Evolutionary conservation across 2,113 vertebrate genomes (phyloP).

Genomic region (Gobiocypris rarus): DNA sequence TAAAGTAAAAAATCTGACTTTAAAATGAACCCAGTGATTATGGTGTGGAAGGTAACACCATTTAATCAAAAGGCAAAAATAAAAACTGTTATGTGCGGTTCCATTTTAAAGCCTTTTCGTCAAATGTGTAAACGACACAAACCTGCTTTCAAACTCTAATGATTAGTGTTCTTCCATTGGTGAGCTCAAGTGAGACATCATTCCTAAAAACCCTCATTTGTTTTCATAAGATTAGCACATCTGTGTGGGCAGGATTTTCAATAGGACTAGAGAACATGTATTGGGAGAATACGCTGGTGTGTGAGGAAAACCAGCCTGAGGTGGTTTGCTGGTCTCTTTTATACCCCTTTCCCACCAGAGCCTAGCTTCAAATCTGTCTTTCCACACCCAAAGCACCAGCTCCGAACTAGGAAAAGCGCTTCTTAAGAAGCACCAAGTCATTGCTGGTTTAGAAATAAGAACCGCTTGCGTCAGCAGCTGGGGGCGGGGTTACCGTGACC

Average conservation of each 20-base stretch:
- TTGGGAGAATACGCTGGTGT: neutral
- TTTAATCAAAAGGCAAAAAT: neutral
- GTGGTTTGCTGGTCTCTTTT: neutral
- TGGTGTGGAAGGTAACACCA: neutral
- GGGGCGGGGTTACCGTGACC: too few relatives aligned
- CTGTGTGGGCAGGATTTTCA: constrained; percentile 60
- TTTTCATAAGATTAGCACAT: constrained; percentile 54
- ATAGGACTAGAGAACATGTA: constrained; percentile 37
- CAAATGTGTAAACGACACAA: neutral
- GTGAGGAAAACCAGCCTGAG: neutral
- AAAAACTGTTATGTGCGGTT: neutral
- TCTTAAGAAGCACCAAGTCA: too few relatives aligned
- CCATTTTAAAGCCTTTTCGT: neutral
- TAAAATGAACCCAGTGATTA: constrained; percentile 16
- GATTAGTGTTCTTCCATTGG: constrained; percentile 34
- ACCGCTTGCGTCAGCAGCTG: too few relatives aligned
- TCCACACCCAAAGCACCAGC: too few relatives aligned
- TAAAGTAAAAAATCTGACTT: constrained; percentile 8
- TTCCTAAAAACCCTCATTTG: constrained; percentile 56
- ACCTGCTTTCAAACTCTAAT: constrained; percentile 39
- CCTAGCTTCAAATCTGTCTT: too few relatives aligned
- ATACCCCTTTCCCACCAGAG: too few relatives aligned
- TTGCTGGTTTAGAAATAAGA: too few relatives aligned
- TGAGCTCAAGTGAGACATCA: constrained; percentile 47
- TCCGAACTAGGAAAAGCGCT: too few relatives aligned